phyloP scores from a whole-genome alignment of 2,888 invertebrate species.

The Phrixothrix hirtus region DNA sequence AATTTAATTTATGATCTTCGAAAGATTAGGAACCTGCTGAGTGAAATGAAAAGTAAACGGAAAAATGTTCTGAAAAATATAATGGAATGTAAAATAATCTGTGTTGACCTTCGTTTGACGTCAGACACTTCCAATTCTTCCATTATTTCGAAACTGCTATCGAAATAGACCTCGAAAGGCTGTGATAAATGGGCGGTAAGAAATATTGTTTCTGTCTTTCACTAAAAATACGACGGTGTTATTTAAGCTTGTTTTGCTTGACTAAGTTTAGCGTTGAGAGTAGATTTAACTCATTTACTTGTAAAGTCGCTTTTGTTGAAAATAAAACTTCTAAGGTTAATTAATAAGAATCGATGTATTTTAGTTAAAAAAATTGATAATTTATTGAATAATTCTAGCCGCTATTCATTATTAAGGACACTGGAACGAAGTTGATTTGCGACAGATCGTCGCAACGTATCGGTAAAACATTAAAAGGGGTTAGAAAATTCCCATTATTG shows the following conservation, averaged over 20 bases:
- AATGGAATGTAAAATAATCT: conserved; percentile 33
- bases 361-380: conserved; percentile 10
- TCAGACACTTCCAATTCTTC: conserved; percentile 34
- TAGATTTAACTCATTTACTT: conserved; percentile 22
- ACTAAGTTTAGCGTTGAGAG: conserved; percentile 6
- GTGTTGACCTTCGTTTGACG: conserved; percentile 36
- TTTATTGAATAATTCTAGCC: conserved; percentile 5
- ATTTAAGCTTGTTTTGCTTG: conserved; percentile 29
- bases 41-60: too few species aligned
- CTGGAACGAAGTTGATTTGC: conserved; percentile 26
- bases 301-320: conserved; percentile 3
- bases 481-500: conserved; percentile 40
- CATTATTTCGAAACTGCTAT: conserved; percentile 37
- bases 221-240: conserved; percentile 30
- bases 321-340: conserved; percentile 1
- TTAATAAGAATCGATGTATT: neutral
- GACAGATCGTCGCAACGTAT: conserved; percentile 32
- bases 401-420: neutral
- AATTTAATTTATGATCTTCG: too few species aligned
- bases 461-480: conserved; percentile 34
- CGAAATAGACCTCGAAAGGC: conserved; percentile 31
- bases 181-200: conserved; percentile 39
- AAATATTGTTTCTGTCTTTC: conserved; percentile 40
- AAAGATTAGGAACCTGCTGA: too few species aligned
- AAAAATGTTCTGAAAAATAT: too few species aligned